These are phyloP conservation scores for Rhopilema esculentum DNA, from an alignment of 30 jellyfish, hydroid and myxozoan species.

Conservation along the genomic window DNA sequence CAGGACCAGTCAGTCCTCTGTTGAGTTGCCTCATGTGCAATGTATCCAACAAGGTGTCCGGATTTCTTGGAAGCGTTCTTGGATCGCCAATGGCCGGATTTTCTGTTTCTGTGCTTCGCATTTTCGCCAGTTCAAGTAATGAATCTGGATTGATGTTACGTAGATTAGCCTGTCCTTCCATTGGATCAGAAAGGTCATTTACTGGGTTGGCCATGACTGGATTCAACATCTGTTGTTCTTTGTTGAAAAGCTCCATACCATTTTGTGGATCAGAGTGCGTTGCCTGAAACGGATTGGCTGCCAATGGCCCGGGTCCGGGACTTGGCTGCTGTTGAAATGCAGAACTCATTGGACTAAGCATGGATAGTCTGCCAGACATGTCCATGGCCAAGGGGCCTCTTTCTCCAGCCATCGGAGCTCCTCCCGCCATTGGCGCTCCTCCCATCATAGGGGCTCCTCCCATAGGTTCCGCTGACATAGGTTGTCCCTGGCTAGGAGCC, in stretches of 20 bases:
- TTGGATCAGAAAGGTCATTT: constrained; percentile 96
- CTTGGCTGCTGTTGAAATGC: constrained; percentile 60
- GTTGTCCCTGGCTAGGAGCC: not conserved
- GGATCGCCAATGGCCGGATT: constrained; percentile 61
- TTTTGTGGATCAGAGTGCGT: constrained; percentile 36
- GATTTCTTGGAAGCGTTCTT: constrained; percentile 56
- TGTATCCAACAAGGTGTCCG: constrained; percentile 86
- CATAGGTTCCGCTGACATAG: not conserved
- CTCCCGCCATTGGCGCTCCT: constrained; percentile 52
- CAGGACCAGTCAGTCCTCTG: constrained; percentile 85
- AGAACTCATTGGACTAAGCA: constrained; percentile 41
- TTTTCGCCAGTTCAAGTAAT: constrained; percentile 82
- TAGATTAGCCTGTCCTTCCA: constrained; percentile 35
- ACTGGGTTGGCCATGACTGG: constrained; percentile 73
- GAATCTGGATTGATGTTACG: constrained; percentile 81
- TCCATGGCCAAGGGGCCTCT: constrained; percentile 61
- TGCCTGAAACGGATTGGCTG: constrained; percentile 75
- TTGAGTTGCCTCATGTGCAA: constrained; percentile 76
- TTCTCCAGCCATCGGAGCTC: constrained; percentile 40
- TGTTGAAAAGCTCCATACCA: constrained; percentile 66
- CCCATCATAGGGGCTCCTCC: constrained; percentile 17
- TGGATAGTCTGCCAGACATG: constrained; percentile 43
- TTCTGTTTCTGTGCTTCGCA: constrained; percentile 68
- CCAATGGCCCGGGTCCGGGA: constrained; percentile 43
- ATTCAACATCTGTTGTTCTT: constrained; percentile 55